phyloP scores from a whole-genome alignment of 1,140 invertebrate genomes.

The Pseudomyrmex gracilis region DNA sequence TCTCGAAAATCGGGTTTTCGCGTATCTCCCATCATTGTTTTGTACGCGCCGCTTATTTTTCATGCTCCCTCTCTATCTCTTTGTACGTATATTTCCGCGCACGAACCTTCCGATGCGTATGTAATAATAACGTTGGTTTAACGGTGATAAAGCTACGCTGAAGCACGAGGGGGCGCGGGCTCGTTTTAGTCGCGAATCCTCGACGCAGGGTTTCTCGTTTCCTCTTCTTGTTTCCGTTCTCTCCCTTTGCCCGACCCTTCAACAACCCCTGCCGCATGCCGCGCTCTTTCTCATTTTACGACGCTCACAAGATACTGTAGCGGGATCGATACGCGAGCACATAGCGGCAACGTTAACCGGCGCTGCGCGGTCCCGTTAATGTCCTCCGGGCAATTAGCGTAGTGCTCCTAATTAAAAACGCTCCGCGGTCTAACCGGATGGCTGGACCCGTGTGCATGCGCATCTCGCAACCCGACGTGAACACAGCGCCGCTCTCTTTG shows the following conservation, averaged over 20 bases:
- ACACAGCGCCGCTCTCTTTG: conserved; percentile 1
- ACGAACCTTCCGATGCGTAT: conserved; percentile 62
- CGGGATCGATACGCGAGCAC: conserved; percentile 47
- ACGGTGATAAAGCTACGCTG: conserved; percentile 72
- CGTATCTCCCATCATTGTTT: conserved; percentile 65
- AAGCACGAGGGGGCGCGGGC: conserved; percentile 25
- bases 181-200: conserved; percentile 8
- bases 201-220: conserved; percentile 15
- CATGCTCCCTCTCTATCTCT: conserved; percentile 51
- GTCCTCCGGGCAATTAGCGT: conserved; percentile 75
- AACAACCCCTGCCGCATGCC: too few species aligned
- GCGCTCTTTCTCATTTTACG: conserved; percentile 43
- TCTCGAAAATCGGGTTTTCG: neutral
- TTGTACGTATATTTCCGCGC: neutral
- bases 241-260: conserved; percentile 4
- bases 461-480: conserved; percentile 40
- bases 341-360: conserved; percentile 58
- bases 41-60: conserved; percentile 70
- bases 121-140: conserved; percentile 75
- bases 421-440: conserved; percentile 55
- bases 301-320: conserved; percentile 55
- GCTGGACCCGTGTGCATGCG: conserved; percentile 46
- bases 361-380: conserved; percentile 61
- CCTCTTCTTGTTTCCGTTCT: conserved; percentile 39
- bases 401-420: conserved; percentile 75